Evolutionary conservation across 1,140 invertebrate species (phyloP), one percentile per base, ranked within the genome.

Genomic region (Caenorhabditis tropicalis): DNA sequence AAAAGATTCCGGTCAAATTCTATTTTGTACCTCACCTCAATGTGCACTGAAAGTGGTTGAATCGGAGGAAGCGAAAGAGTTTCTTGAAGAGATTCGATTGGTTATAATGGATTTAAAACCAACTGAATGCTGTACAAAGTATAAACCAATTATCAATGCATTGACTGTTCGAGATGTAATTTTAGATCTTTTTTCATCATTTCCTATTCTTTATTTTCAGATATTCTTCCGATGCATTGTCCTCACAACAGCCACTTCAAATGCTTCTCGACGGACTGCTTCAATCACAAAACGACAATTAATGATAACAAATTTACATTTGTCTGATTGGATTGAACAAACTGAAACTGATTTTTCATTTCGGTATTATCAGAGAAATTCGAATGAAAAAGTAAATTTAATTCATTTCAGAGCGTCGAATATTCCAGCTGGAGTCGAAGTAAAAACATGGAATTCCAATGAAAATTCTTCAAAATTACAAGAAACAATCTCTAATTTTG

Each of bases 311-410:
- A 74, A 74, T 43, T 31, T 74, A 15, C 33, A 74, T 24, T 43
- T 74, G 10, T 74, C 65, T 10, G 65, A 74, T 43, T 74, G 65
- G 65, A 46, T 74, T 74, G 65, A 74, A 24, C 65, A 74, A 10
- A 21, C 65, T 12, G 65, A 74, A 74, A 19, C 65, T 43, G 65
- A 74, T 74, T 74, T 74, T 43, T 31, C n/a, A 10, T 74, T 74
- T 12, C 33, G 58, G 58, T 65, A 27, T 43, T n/a, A n/a, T n/a
- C n/a, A 12, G 39, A 43, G 12, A 43, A 6, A 27, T 24, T 7
- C 9, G 24, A 9, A 27, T 7, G 7, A 27, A 6, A 2, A 56
- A 56, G 29, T 56, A 24, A 5, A 0, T 16, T 16, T 58, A 1
- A 27, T 16, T 27, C 3, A 58, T 27, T 58, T 58, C 2, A 58